Base-by-base conservation (phyloP, 2,888 invertebrate genomes). In the Hyppa rectilinea region DNA sequence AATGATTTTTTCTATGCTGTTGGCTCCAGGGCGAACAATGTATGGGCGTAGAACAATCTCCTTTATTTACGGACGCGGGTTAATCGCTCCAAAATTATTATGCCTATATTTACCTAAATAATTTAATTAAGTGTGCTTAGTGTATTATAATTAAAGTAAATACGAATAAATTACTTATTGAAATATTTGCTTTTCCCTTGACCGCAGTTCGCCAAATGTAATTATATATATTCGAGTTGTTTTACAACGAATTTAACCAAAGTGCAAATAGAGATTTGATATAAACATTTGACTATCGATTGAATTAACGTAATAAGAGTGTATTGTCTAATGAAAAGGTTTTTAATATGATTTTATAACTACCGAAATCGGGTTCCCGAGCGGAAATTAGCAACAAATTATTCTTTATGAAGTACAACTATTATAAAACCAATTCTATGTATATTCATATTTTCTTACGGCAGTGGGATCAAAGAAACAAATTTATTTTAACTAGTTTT, bases 61-160 rank as follows among this genome's bases (percentile, higher is more conserved):
- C n/a, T 66, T 47, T 36, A 47, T 75, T 66, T 38, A 40, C 68
- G 40, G 47, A 36, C 12, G 12, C 23, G 12, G 36, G 55, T 23
- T 76, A 47, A 49, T 36, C 36, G 12, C 12, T 55, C 0, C 29
- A 26, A 36, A 67, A 26, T 67, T 20, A 65, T 65, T 55, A 23
- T n/a, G 5, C 20, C 14, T 10, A 2, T 34, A 75, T 65, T 75
- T 75, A 40, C 34, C 2, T 53, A 20, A 40, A 55, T 66, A 66
- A 75, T 71, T 74, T 14, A 77, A 77, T 69, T 43, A 49, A 55
- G 40, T 59, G 23, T 71, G n/a, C 4, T 49, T 49, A 59, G 58
- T 71, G 12, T 59, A 38, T 49, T 59, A 62, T 45, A 76, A 45
- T 29, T 43, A 47, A 20, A 49, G 53, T 72, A 60, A 72, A 79